Conservation (phyloP, 2,113 vertebrate genomes). For the Alosa alosa region DNA sequence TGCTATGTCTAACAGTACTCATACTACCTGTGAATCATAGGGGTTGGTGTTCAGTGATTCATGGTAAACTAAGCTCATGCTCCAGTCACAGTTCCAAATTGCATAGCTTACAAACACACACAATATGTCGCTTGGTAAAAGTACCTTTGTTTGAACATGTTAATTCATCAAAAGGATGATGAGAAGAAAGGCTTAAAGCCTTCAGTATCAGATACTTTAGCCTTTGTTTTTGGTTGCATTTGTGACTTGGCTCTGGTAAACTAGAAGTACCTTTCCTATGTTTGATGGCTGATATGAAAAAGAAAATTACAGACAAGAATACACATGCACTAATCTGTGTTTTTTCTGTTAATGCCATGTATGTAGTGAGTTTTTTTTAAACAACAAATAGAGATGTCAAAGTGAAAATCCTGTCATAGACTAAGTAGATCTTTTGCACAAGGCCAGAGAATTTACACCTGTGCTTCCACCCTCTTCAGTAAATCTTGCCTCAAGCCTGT, state of each 20-base stretch:
- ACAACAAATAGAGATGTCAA: neutral
- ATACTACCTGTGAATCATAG: neutral
- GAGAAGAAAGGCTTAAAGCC: neutral
- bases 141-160: neutral
- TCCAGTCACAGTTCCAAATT: neutral
- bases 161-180: neutral
- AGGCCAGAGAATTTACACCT: conserved; percentile 18
- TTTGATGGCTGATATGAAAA: neutral
- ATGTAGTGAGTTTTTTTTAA: neutral
- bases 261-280: neutral
- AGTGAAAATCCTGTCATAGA: neutral
- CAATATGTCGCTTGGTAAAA: neutral
- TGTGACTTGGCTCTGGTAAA: neutral
- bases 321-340: neutral
- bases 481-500: conserved; percentile 20
- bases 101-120: neutral
- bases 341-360: neutral
- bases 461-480: neutral
- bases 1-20: neutral
- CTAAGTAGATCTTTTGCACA: conserved; percentile 16
- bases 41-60: neutral
- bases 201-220: neutral
- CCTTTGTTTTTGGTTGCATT: neutral
- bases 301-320: no score
- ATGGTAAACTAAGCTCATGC: neutral